phyloP scores from a whole-genome alignment of 2,888 invertebrate species.

The Alsophila aescularia region DNA sequence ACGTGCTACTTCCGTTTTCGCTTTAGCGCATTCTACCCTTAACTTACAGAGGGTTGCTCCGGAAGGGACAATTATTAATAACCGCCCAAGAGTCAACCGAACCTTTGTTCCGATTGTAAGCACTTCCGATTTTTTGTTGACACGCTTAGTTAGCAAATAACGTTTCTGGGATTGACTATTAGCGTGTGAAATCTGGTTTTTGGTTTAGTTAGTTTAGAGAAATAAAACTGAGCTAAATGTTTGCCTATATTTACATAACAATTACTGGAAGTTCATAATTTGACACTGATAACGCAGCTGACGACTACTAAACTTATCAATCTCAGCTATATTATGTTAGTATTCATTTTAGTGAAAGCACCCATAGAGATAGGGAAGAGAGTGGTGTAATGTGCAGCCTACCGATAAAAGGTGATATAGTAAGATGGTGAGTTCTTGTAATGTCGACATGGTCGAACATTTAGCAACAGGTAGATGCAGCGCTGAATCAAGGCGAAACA shows the following conservation, averaged over 20 bases:
- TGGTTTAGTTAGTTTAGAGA: too few species aligned
- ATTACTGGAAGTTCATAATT: slow-evolving; percentile 12
- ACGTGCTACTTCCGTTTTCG: slow-evolving; percentile 82
- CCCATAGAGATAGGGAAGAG: too few species aligned
- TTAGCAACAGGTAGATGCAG: background rate
- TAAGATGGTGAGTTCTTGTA: too few species aligned
- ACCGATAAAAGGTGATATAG: too few species aligned
- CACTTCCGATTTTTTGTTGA: slow-evolving; percentile 58
- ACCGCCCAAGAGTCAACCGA: slow-evolving; percentile 72
- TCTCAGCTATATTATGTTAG: background rate
- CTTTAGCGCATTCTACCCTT: slow-evolving; percentile 70
- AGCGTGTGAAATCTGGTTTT: slow-evolving; percentile 6
- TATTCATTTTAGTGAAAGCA: background rate
- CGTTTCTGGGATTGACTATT: background rate
- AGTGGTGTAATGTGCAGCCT: too few species aligned
- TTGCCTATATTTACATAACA: background rate
- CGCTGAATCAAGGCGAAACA: slow-evolving; percentile 1
- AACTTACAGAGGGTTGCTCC: slow-evolving; percentile 68
- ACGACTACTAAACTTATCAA: background rate
- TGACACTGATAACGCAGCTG: slow-evolving; percentile 1
- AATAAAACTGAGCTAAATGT: background rate
- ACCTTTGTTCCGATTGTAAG: slow-evolving; percentile 62
- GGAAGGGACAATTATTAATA: slow-evolving; percentile 78
- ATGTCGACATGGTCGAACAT: too few species aligned
- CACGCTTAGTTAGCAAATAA: slow-evolving; percentile 5